Percentiles rank a stretch among this genome's conserved stretches.
Evolutionary conservation across 2,797 vertebrate genomes (phyloP).

Genomic region (Masticophis lateralis): DNA sequence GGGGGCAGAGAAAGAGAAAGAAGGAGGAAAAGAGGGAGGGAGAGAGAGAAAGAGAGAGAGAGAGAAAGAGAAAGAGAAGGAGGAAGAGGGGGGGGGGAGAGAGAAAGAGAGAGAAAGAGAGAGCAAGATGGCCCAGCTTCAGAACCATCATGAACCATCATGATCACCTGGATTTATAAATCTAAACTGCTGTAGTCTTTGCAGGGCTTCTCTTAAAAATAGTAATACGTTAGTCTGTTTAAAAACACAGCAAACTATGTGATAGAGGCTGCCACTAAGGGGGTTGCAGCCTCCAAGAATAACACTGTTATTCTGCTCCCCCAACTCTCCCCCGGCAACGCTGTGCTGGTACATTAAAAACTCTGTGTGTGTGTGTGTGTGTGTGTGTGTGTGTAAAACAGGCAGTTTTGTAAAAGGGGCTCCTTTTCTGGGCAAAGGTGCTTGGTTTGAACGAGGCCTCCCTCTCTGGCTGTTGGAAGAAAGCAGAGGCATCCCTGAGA

Average conservation of each 20-base stretch:
- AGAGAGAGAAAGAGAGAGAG: no score
- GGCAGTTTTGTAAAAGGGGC: background rate
- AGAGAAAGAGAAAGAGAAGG: no score
- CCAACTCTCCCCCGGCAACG: no score
- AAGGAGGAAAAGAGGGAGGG: no score
- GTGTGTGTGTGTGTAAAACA: no score
- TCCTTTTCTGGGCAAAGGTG: background rate
- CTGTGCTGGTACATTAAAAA: no score
- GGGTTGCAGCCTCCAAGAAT: no score
- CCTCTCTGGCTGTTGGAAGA: background rate
- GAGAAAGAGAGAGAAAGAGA: no score
- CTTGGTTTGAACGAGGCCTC: background rate
- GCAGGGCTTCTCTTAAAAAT: background rate
- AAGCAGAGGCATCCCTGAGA: background rate
- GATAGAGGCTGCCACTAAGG: background rate
- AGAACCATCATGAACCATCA: background rate
- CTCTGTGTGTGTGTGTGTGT: no score
- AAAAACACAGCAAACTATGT: background rate
- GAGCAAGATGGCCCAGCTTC: background rate
- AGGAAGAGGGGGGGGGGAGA: no score
- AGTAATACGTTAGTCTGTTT: rapidly evolving
- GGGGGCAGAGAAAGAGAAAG: no score
- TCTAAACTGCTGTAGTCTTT: background rate
- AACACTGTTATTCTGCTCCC: background rate
- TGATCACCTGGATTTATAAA: background rate